Base-by-base conservation (phyloP, 1,140 invertebrate genomes). In the Melipona quadrifasciata region DNA sequence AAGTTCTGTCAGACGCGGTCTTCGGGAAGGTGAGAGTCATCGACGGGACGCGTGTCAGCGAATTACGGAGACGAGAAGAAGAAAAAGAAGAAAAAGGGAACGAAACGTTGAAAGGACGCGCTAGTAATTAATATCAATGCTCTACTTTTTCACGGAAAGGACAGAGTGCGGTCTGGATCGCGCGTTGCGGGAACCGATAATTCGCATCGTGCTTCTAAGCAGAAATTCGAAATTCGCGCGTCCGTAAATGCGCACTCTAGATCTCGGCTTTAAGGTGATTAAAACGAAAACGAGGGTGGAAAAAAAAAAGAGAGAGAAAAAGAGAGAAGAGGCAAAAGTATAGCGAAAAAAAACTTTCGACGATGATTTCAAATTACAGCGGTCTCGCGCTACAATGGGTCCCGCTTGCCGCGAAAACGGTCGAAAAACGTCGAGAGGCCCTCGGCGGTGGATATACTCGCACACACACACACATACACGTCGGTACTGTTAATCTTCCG, bases 401-500 rank as follows among this genome's bases (percentile, higher is more conserved):
- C 70, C 83, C 83, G 71, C 31, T 84, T 80, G 19, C 51, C 77
- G 70, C 58, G 83, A 80, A 80, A 84, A 80, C 77, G 82, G 57
- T 84, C 77, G 82, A 80, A 74, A 84, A 84, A 80, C 83, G 83
- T 80, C 77, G 83, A 84, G 77, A 74, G 77, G 77, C 83, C 83
- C 70, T 80, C 83, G 83, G 78, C 83, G 77, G 70, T 80, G 57
- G 83, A 80, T 84, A 73, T 67, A 47, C 6, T 8, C 39, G 8
- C 39, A 47, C 39, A 47, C 6, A 47, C 39, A 39, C 39, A 39
- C 39, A 47, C 39, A 84, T 77, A 84, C 82, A 84, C 82, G 77
- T 84, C 31, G 82, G 77, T 58, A 72, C 87, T 75, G 82, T 89
- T 85, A 90, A 90, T 90, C 88, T 89, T 82, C 68, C 72, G 85